Percentiles rank a stretch among this genome's conserved stretches.
Evolutionary conservation across 2,888 invertebrate species (phyloP).

Genomic region (Chaitophorus viminalis): DNA sequence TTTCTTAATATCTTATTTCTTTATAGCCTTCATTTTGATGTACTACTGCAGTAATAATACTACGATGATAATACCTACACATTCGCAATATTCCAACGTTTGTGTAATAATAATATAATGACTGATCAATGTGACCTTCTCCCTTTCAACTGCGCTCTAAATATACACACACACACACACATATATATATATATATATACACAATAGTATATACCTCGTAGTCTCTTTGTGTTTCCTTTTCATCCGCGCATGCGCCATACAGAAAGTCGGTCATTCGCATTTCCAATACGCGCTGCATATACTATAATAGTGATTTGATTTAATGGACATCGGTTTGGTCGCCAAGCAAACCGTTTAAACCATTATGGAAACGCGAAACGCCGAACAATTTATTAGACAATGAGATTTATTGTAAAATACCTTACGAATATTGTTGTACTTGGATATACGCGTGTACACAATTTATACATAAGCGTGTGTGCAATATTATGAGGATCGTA

Average conservation of each 20-base stretch:
- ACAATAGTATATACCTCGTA: no score
- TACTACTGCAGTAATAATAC: no score
- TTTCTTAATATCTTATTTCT: not conserved
- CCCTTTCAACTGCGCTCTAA: not conserved
- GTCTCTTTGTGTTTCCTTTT: not conserved
- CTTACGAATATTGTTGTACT: constrained; percentile 22
- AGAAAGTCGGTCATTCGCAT: constrained; percentile 46
- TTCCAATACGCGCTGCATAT: not conserved
- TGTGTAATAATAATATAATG: not conserved
- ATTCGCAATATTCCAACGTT: not conserved
- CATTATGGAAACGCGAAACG: constrained; percentile 30
- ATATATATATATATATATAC: not conserved
- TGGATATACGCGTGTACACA: not conserved
- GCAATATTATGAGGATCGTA: not conserved
- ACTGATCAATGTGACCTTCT: not conserved
- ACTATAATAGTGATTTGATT: not conserved
- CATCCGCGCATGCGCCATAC: not conserved
- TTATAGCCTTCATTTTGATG: not conserved
- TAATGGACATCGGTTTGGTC: constrained; percentile 28
- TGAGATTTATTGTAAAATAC: constrained; percentile 24
- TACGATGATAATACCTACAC: not conserved
- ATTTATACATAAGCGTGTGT: not conserved
- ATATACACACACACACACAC: not conserved
- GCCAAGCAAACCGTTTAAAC: constrained; percentile 9
- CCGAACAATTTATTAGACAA: constrained; percentile 40